These are phyloP conservation scores for Siphlonurus alternatus DNA, from an alignment of 2,888 invertebrate species.

Conservation along the genomic window DNA sequence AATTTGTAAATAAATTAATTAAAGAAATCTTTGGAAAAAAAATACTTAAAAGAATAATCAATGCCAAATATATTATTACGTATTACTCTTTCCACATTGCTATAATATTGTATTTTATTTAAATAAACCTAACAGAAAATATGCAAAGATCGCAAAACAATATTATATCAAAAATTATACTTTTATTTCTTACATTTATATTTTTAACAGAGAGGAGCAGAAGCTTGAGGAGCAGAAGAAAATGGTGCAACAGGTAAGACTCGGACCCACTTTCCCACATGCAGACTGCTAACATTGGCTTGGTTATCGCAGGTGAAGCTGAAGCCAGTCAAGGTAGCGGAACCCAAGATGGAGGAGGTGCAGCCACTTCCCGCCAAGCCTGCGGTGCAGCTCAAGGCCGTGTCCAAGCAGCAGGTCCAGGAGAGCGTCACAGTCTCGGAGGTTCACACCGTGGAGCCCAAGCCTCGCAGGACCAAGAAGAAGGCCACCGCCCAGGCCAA, in stretches of 20 bases:
- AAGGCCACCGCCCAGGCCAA: slow-evolving; percentile 6
- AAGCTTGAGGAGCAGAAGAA: neutral
- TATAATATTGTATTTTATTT: neutral
- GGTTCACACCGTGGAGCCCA: slow-evolving; percentile 11
- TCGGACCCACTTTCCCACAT: neutral
- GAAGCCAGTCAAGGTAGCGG: no score
- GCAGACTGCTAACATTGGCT: no score
- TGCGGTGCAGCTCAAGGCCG: slow-evolving; percentile 20
- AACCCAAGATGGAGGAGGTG: slow-evolving; percentile 7
- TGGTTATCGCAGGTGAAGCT: no score
- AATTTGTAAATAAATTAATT: no score
- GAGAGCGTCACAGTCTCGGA: slow-evolving; percentile 24
- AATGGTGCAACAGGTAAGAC: neutral
- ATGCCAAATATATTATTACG: no score
- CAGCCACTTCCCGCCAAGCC: slow-evolving; percentile 31
- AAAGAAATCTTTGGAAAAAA: no score
- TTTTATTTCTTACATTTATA: neutral
- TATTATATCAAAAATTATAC: neutral
- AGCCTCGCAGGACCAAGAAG: slow-evolving; percentile 10
- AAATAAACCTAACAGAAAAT: no score
- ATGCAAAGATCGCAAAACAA: no score
- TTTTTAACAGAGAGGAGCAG: neutral
- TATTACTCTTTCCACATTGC: neutral
- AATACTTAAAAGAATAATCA: no score
- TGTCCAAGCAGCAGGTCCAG: slow-evolving; percentile 25